Percentiles rank a stretch among this genome's conserved stretches.
Evolutionary conservation across 92 coral and sea anemone species (phyloP).

Genomic region (Epizoanthus stellaris): DNA sequence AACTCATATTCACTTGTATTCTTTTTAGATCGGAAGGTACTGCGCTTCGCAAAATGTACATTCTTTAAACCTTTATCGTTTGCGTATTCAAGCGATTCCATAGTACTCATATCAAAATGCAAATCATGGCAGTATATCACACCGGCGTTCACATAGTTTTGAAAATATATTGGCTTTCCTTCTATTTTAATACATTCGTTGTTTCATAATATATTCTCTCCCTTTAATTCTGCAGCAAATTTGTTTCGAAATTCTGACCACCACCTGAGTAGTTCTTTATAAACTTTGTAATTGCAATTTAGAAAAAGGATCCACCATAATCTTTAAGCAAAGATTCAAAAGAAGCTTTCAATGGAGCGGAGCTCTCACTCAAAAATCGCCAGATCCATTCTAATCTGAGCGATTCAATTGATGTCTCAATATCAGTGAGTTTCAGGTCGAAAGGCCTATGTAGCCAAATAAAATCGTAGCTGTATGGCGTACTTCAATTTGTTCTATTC

Average conservation of each 20-base stretch:
- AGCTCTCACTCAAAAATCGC: constrained; percentile 20
- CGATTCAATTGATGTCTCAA: constrained; percentile 13
- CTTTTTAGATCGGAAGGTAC: background rate
- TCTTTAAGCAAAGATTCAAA: constrained; percentile 4
- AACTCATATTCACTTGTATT: background rate
- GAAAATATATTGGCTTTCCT: constrained; percentile 21
- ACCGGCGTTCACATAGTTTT: constrained; percentile 9
- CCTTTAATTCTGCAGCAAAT: constrained; percentile 19
- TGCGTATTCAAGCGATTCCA: too few species aligned
- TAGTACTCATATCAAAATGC: background rate
- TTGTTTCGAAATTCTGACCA: constrained; percentile 43
- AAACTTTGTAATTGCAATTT: too few species aligned
- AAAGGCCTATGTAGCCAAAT: too few species aligned
- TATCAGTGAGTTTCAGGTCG: too few species aligned
- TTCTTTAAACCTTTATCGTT: background rate
- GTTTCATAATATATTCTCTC: constrained; percentile 37
- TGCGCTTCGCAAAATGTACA: background rate
- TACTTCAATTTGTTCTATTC: too few species aligned
- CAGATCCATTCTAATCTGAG: constrained; percentile 29
- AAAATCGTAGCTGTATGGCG: too few species aligned
- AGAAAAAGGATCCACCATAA: too few species aligned
- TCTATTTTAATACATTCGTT: constrained; percentile 27
- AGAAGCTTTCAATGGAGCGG: constrained; percentile 40
- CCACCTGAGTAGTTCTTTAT: too few species aligned
- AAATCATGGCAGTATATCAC: constrained; percentile 17